These are phyloP conservation scores for Masnerella sp. DNA, from an alignment of 2,888 invertebrate genomes.

Conservation along the genomic window DNA sequence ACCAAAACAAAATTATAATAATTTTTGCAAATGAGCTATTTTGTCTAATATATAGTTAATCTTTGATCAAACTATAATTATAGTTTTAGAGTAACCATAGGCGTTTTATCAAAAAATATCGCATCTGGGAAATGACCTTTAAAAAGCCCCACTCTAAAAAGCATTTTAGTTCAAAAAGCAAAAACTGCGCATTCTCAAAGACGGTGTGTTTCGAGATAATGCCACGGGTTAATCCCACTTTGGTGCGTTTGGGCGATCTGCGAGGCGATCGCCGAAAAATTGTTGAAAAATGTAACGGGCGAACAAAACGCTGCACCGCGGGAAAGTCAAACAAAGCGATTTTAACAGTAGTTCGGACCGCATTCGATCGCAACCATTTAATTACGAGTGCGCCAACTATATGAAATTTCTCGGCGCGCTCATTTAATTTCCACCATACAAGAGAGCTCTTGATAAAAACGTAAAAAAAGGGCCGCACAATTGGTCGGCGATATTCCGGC, in stretches of 20 bases:
- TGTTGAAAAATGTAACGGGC: slow-evolving; percentile 25
- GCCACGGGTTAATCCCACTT: slow-evolving; percentile 16
- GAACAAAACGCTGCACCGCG: slow-evolving; percentile 27
- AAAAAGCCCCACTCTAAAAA: too few relatives aligned
- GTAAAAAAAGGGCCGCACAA: slow-evolving; percentile 52
- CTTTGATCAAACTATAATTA: too few relatives aligned
- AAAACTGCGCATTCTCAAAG: too few relatives aligned
- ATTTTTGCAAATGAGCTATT: too few relatives aligned
- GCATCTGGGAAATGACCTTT: too few relatives aligned
- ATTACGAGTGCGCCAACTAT: slow-evolving; percentile 55
- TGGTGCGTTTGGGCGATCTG: not conserved
- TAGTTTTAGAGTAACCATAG: too few relatives aligned
- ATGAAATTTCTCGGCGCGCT: slow-evolving; percentile 52
- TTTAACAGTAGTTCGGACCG: slow-evolving; percentile 46
- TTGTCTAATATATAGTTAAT: too few relatives aligned
- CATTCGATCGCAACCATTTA: slow-evolving; percentile 56
- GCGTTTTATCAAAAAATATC: too few relatives aligned
- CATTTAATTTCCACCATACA: slow-evolving; percentile 56
- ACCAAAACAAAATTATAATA: too few relatives aligned
- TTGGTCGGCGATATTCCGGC: slow-evolving; percentile 46
- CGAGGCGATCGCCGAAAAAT: not conserved
- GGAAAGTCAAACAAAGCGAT: slow-evolving; percentile 50
- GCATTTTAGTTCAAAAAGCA: too few relatives aligned
- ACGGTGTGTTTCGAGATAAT: too few relatives aligned
- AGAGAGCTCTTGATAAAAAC: slow-evolving; percentile 50